Percentiles rank a stretch among this genome's conserved stretches.
Conservation (phyloP, 2,113 vertebrate genomes). For the Oncorhynchus keta region DNA sequence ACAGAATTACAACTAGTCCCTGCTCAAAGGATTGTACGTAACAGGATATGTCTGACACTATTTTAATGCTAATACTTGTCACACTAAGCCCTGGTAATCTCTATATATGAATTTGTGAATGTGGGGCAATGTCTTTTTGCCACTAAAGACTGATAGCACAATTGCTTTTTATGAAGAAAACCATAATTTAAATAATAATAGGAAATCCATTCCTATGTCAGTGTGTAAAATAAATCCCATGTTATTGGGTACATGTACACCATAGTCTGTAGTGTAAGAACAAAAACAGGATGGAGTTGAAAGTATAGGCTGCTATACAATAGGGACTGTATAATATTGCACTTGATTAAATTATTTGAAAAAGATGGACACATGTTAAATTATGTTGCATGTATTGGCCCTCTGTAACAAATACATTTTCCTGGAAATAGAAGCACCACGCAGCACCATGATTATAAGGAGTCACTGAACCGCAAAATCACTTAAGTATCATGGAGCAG, state of each 20-base stretch:
- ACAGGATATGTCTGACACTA: conserved; percentile 42
- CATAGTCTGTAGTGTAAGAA: not conserved
- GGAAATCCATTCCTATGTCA: not conserved
- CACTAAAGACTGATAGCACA: not conserved
- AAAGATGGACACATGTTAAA: conserved; percentile 35
- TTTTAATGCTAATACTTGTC: conserved; percentile 53
- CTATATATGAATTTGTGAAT: conserved; percentile 58
- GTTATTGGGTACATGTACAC: not conserved
- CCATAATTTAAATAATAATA: not conserved
- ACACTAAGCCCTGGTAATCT: conserved; percentile 65
- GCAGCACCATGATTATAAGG: conserved; percentile 46
- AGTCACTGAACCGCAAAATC: conserved; percentile 60
- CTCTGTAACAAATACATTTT: conserved; percentile 38
- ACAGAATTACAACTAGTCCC: conserved; percentile 36
- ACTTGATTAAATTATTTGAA: conserved; percentile 4
- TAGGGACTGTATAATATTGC: not conserved
- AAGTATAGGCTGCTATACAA: not conserved
- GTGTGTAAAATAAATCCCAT: not conserved
- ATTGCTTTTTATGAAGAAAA: not conserved
- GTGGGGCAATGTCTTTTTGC: conserved; percentile 30
- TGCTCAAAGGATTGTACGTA: conserved; percentile 53
- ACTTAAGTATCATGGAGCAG: conserved; percentile 56
- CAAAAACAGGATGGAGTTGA: not conserved
- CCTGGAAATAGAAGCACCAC: conserved; percentile 22
- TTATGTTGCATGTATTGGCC: conserved; percentile 32